Evolutionary conservation across 2,888 invertebrate species (phyloP).

Genomic region (Boloria selene): DNA sequence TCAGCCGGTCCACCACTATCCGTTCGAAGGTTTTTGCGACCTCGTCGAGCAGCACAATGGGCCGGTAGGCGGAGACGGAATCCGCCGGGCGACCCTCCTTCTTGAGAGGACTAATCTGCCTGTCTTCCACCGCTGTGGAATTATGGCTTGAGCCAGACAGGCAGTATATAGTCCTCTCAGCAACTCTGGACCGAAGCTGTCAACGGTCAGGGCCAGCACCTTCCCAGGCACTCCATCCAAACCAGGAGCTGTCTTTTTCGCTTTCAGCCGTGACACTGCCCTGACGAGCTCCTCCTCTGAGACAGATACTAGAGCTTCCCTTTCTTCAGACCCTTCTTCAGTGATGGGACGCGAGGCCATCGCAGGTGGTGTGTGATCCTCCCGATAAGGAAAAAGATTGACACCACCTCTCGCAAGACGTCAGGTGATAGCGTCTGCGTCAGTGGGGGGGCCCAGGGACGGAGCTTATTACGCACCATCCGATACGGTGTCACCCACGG

Average conservation of each 20-base stretch:
- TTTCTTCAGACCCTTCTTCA: too few relatives aligned
- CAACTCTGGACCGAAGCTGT: not conserved
- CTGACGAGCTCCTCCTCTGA: not conserved
- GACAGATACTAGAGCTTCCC: not conserved
- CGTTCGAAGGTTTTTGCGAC: not conserved
- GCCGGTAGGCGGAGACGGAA: not conserved
- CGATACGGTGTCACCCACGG: constrained; percentile 36
- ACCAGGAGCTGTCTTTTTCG: not conserved
- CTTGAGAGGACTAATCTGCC: not conserved
- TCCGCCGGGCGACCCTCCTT: constrained; percentile 1
- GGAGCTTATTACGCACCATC: constrained; percentile 29
- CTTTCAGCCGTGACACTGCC: not conserved
- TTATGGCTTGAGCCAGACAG: constrained; percentile 2
- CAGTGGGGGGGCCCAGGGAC: constrained; percentile 6
- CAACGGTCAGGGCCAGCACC: not conserved
- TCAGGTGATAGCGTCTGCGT: constrained; percentile 1
- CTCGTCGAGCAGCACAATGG: not conserved
- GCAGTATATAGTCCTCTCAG: not conserved
- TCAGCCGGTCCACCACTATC: too few relatives aligned
- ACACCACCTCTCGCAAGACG: not conserved
- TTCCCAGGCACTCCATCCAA: not conserved
- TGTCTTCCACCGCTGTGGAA: constrained; percentile 2
- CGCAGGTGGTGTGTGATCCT: not conserved
- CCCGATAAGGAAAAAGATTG: constrained; percentile 14
- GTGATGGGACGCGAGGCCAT: not conserved